phyloP scores from a whole-genome alignment of 2,113 vertebrate species.

The Chauna torquata region DNA sequence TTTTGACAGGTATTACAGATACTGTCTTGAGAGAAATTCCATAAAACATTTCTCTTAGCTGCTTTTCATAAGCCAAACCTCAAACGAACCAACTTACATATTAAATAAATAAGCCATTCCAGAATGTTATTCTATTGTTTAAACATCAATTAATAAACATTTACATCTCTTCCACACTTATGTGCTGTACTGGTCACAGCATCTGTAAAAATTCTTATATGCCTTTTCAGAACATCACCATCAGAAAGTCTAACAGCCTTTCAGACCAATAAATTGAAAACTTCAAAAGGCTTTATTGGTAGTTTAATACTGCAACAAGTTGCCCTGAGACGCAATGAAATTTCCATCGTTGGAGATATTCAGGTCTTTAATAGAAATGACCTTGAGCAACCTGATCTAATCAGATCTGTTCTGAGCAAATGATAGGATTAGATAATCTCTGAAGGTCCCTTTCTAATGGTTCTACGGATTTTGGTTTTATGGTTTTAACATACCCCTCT shows the following conservation, averaged over 20 bases:
- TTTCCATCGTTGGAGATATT: background rate
- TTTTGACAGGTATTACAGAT: background rate
- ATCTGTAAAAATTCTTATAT: background rate
- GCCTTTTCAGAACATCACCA: background rate
- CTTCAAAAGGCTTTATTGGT: background rate
- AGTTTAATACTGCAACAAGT: background rate
- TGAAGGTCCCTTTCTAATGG: background rate
- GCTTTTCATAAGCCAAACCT: background rate
- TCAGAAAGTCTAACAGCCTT: background rate
- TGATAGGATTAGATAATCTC: background rate
- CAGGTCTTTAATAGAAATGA: background rate
- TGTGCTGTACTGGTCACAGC: background rate
- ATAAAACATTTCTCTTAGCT: background rate
- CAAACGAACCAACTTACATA: background rate
- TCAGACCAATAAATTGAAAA: background rate
- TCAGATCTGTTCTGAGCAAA: background rate
- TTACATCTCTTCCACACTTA: background rate
- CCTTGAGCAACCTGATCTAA: background rate
- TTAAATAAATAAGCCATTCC: background rate
- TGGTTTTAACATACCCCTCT: background rate
- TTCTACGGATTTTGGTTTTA: background rate
- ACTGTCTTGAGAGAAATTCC: background rate
- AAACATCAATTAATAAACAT: background rate
- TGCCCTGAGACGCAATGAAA: background rate
- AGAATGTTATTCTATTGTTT: background rate